These are phyloP conservation scores for Guaruba guarouba DNA, from an alignment of 2,113 vertebrate genomes.

Conservation along the genomic window DNA sequence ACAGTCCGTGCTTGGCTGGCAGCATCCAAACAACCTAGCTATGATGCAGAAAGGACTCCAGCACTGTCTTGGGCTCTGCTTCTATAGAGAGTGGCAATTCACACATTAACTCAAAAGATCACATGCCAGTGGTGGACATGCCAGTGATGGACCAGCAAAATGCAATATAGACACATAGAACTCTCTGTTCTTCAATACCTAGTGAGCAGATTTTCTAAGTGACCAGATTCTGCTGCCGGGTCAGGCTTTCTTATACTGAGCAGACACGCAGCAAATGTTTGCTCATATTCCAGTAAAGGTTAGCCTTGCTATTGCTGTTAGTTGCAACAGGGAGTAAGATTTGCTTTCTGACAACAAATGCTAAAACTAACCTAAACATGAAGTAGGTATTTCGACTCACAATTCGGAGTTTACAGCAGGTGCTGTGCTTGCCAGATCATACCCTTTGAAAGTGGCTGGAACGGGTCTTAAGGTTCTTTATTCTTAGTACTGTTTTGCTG, in stretches of 20 bases:
- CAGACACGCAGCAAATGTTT: background rate
- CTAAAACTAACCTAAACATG: background rate
- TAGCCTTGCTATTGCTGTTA: background rate
- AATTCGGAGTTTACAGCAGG: background rate
- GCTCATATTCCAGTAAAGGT: background rate
- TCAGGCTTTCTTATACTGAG: background rate
- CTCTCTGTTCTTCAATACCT: rapidly evolving
- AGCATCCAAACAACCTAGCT: background rate
- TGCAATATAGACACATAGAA: rapidly evolving
- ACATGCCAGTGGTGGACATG: background rate
- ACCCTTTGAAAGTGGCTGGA: constrained; percentile 11
- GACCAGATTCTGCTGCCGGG: background rate
- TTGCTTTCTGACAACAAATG: rapidly evolving
- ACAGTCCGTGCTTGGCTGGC: background rate
- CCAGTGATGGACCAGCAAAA: background rate
- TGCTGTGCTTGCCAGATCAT: constrained; percentile 8
- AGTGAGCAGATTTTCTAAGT: background rate
- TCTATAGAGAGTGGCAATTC: background rate
- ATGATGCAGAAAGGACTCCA: background rate
- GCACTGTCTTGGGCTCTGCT: background rate
- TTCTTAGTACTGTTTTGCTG: constrained; percentile 39
- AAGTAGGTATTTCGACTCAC: background rate
- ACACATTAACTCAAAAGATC: background rate
- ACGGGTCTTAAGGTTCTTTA: constrained; percentile 35
- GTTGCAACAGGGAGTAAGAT: background rate